Evolutionary conservation across 2,888 invertebrate species (phyloP).

Genomic region (Tanaodytes sp.): DNA sequence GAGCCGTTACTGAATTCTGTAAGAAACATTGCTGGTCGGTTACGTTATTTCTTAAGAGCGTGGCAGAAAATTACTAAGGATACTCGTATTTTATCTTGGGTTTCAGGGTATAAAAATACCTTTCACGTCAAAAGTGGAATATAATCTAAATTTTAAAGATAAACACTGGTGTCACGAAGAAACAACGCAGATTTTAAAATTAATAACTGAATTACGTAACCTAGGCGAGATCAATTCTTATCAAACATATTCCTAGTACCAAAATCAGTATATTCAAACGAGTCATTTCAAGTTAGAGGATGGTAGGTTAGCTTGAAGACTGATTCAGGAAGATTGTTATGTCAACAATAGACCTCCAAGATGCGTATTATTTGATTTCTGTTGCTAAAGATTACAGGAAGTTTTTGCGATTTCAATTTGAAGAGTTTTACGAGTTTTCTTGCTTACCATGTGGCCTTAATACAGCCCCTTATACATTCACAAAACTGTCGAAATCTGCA

Average conservation of each 20-base stretch:
- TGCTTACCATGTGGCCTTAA: conserved; percentile 44
- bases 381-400: conserved; percentile 31
- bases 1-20: conserved; percentile 13
- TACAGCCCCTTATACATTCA: conserved; percentile 29
- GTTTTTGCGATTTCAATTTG: conserved; percentile 50
- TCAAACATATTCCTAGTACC: conserved; percentile 39
- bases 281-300: conserved; percentile 53
- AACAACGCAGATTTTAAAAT: too few species aligned
- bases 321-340: conserved; percentile 33
- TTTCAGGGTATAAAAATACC: conserved; percentile 31
- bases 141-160: too few species aligned
- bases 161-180: too few species aligned
- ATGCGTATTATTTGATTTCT: conserved; percentile 45
- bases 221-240: conserved; percentile 36
- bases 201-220: too few species aligned
- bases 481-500: conserved; percentile 28
- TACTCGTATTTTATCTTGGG: conserved; percentile 19
- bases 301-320: conserved; percentile 26
- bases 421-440: conserved; percentile 45
- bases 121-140: conserved; percentile 3
- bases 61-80: conserved; percentile 22
- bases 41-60: conserved; percentile 5
- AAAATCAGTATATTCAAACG: conserved; percentile 39
- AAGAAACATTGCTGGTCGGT: conserved; percentile 16
- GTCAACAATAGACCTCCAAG: conserved; percentile 43